Evolutionary conservation across 2,797 vertebrate species (phyloP), one percentile per base, ranked within the genome.

Genomic region (Sarcophilus harrisii): DNA sequence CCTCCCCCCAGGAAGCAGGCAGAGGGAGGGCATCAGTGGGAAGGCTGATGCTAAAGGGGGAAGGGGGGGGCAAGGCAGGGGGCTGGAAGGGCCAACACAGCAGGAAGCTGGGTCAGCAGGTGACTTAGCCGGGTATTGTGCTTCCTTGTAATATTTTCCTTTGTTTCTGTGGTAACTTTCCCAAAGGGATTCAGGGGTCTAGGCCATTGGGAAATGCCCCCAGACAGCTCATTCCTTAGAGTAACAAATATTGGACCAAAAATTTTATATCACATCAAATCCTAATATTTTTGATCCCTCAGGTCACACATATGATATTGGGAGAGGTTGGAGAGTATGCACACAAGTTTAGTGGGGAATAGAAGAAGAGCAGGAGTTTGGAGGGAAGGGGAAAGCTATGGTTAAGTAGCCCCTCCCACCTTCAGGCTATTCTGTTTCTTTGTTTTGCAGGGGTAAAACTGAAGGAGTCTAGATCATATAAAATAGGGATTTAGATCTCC

Each of bases 61-160:
- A 93, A 55, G 96, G 93, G 93, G 90, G 58, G 0, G 11, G 96
- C 89, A 95, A 32, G 90, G 95, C 92, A 90, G 96, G 91, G 38
- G 5, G 24, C 57, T 57, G 93, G 0, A 93, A 96, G 93, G 96
- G 97, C 95, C 95, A 95, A 92, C 96, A 18, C 95, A 92, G 97
- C 98, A 98, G 97, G 97, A 98, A 98, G 97, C 97, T 93, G 58
- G 96, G 97, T 97, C 97, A 97, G 97, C 97, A 98, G 97, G 98
- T 98, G 97, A 98, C 96, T 96, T 97, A 96, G 92, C 97, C 96
- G 96, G 97, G 97, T 97, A 98, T 98, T 98, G 98, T 98, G 97
- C 97, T 97, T 96, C 97, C 97, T 96, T 97, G 93, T 96, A 96
- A 96, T 98, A 96, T 97, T 97, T 97, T 93, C 93, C 95, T 95